These are phyloP conservation scores for Cyrtodaria siliqua DNA, from an alignment of 2,888 invertebrate species.

Conservation along the genomic window DNA sequence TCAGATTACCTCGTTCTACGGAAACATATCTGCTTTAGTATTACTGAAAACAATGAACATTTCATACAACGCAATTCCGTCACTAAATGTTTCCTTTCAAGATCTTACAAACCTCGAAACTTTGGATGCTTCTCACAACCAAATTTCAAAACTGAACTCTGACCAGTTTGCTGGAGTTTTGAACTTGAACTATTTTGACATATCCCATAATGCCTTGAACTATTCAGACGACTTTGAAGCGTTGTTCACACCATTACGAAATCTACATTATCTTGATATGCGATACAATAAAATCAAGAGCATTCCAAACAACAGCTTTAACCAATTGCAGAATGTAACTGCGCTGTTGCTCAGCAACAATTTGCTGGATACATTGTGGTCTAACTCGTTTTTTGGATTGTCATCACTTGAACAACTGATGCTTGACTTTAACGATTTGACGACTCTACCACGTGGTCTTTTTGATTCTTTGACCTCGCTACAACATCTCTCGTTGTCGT, in stretches of 20 bases:
- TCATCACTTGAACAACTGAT: constrained; percentile 3
- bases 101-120: background rate
- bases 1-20: constrained; percentile 12
- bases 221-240: constrained; percentile 15
- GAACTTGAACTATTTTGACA: constrained; percentile 10
- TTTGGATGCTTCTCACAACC: constrained; percentile 26
- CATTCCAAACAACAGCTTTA: constrained; percentile 36
- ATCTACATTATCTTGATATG: constrained; percentile 21
- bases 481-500: constrained; percentile 29
- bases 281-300: constrained; percentile 16
- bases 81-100: constrained; percentile 10
- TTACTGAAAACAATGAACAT: constrained; percentile 25
- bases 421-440: constrained; percentile 32
- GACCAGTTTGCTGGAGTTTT: background rate
- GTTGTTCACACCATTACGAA: constrained; percentile 9
- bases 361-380: background rate
- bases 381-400: constrained; percentile 25
- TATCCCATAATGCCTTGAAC: constrained; percentile 31
- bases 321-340: constrained; percentile 11
- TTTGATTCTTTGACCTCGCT: constrained; percentile 29
- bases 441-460: constrained; percentile 21
- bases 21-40: constrained; percentile 20
- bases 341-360: constrained; percentile 34
- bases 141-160: background rate
- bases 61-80: constrained; percentile 21